These are phyloP conservation scores for Trichogramma evanescens DNA, from an alignment of 2,888 invertebrate species.

Conservation along the genomic window DNA sequence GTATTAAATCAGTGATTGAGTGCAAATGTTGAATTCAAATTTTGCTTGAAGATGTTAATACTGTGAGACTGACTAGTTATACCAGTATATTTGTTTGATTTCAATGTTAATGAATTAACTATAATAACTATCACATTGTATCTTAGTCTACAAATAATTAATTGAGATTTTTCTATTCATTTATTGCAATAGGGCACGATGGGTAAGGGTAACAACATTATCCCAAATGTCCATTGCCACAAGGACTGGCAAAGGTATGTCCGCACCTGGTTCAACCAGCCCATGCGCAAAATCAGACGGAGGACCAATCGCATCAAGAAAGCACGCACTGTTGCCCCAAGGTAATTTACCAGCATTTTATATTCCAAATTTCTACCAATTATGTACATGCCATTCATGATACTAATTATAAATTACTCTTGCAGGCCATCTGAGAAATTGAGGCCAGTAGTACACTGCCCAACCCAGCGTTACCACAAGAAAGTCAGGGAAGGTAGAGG, in stretches of 20 bases:
- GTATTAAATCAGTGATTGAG: too few species aligned
- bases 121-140: too few species aligned
- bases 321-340: slow-evolving; percentile 84
- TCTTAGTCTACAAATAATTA: too few species aligned
- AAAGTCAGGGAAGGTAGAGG: slow-evolving; percentile 93
- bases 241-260: slow-evolving; percentile 99
- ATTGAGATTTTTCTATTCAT: slow-evolving; percentile 8
- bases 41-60: too few species aligned
- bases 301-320: slow-evolving; percentile 85
- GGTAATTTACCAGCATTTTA: slow-evolving; percentile 55
- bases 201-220: slow-evolving; percentile 72
- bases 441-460: slow-evolving; percentile 89
- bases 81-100: too few species aligned
- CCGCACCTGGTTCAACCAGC: slow-evolving; percentile 98
- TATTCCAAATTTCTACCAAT: neutral
- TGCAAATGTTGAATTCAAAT: too few species aligned
- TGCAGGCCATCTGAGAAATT: slow-evolving; percentile 64
- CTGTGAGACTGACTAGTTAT: too few species aligned
- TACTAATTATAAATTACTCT: slow-evolving; percentile 3
- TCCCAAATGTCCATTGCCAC: slow-evolving; percentile 99
- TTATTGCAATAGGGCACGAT: slow-evolving; percentile 30
- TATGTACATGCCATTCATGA: neutral
- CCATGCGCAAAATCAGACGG: slow-evolving; percentile 86
- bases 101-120: too few species aligned
- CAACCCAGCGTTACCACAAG: slow-evolving; percentile 89